Conservation (phyloP, 2,888 invertebrate genomes). For the Aleiodes leptofemur region DNA sequence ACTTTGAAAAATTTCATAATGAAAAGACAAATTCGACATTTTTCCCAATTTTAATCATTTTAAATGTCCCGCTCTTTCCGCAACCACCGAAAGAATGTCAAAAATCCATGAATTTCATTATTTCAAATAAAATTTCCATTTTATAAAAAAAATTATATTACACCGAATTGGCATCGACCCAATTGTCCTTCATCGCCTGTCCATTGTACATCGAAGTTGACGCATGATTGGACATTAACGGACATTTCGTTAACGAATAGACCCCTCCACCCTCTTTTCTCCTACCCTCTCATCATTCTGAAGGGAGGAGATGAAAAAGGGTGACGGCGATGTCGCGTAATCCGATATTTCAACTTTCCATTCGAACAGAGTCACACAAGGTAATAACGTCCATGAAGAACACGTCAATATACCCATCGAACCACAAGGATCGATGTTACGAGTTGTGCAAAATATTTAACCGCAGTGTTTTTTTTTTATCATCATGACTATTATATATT, state of each 20-base stretch:
- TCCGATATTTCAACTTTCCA: constrained; percentile 34
- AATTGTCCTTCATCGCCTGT: constrained; percentile 22
- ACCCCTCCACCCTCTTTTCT: background rate
- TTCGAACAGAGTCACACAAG: constrained; percentile 41
- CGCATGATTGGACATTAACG: constrained; percentile 30
- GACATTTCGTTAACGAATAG: constrained; percentile 32
- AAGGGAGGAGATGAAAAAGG: background rate
- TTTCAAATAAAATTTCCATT: too few relatives aligned
- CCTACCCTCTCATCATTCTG: background rate
- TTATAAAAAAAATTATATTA: too few relatives aligned
- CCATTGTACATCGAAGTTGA: constrained; percentile 9
- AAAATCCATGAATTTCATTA: too few relatives aligned
- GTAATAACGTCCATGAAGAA: constrained; percentile 37
- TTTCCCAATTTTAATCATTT: too few relatives aligned
- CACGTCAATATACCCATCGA: constrained; percentile 45
- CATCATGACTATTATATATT: background rate
- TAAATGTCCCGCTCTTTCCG: too few relatives aligned
- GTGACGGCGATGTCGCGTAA: constrained; percentile 34
- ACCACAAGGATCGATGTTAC: constrained; percentile 47
- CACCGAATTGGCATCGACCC: constrained; percentile 5
- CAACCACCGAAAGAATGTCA: too few relatives aligned
- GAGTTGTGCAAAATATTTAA: constrained; percentile 35
- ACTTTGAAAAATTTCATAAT: too few relatives aligned
- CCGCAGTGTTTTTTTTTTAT: constrained; percentile 7
- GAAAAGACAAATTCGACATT: too few relatives aligned